Evolutionary conservation across 2,797 vertebrate genomes (phyloP).

Genomic region (Brachyrhaphis roseni): DNA sequence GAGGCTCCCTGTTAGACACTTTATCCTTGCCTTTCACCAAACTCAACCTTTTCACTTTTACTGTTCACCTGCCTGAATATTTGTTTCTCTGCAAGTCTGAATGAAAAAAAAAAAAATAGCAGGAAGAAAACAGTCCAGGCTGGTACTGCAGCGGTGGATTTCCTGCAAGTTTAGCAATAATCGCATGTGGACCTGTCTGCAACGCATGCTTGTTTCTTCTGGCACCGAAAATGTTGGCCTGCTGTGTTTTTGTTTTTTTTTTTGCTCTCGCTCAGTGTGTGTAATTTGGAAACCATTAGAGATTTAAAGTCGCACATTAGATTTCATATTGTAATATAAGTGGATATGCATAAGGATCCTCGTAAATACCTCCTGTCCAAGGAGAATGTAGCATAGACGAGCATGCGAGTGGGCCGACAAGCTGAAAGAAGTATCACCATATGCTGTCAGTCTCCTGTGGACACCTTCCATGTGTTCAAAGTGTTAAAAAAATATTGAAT

Average conservation of each 20-base stretch:
- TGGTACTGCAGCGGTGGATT: conserved; percentile 19
- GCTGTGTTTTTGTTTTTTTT: neutral
- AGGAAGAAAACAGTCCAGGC: neutral
- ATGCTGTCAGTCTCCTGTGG: conserved; percentile 36
- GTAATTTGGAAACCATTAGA: conserved; percentile 18
- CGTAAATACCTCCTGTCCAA: conserved; percentile 25
- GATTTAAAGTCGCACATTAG: conserved; percentile 24
- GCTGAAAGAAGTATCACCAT: conserved; percentile 49
- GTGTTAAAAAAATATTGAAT: conserved; percentile 20
- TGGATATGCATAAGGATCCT: conserved; percentile 37
- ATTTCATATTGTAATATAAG: conserved; percentile 34
- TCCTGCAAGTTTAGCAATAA: conserved; percentile 9
- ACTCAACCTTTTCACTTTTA: conserved; percentile 43
- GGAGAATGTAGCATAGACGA: neutral
- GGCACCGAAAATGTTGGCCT: conserved; percentile 11
- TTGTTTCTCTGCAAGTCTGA: conserved; percentile 2
- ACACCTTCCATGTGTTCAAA: conserved; percentile 46
- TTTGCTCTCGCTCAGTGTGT: conserved; percentile 11
- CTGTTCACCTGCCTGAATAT: conserved; percentile 28
- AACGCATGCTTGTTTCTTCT: conserved; percentile 4
- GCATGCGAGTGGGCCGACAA: conserved; percentile 23
- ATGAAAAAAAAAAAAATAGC: neutral
- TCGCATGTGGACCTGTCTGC: conserved; percentile 1
- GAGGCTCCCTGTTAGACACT: conserved; percentile 68
- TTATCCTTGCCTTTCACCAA: conserved; percentile 63